Conservation (phyloP, 2,888 invertebrate genomes). For the Amiota minor region DNA sequence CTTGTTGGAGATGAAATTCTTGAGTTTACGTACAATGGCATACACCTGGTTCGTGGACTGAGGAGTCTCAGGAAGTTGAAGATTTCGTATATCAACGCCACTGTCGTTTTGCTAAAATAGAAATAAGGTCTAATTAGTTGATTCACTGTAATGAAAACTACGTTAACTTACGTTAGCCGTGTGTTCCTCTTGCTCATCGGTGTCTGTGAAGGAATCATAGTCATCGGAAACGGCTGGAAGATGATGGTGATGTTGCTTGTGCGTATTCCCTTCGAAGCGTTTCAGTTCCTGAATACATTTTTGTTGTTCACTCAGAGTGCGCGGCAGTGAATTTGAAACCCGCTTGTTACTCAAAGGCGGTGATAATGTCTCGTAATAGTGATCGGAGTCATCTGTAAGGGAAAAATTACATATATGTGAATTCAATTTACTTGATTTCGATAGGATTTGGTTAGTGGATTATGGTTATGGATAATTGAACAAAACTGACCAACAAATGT, state of each 20-base stretch:
- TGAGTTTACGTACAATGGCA: slow-evolving; percentile 81
- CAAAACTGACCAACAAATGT: slow-evolving; percentile 70
- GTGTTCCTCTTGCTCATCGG: slow-evolving; percentile 74
- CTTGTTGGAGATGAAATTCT: slow-evolving; percentile 76
- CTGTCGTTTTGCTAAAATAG: slow-evolving; percentile 72
- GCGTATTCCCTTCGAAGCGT: slow-evolving; percentile 24
- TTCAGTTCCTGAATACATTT: slow-evolving; percentile 51
- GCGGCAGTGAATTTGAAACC: slow-evolving; percentile 56
- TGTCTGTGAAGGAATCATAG: slow-evolving; percentile 82
- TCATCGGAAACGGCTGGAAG: slow-evolving; percentile 75
- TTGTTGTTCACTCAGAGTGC: slow-evolving; percentile 47
- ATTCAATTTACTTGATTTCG: too few relatives aligned
- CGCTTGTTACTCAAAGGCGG: slow-evolving; percentile 62
- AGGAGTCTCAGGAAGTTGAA: slow-evolving; percentile 78
- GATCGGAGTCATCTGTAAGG: slow-evolving; percentile 79
- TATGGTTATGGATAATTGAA: not conserved
- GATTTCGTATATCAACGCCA: slow-evolving; percentile 75
- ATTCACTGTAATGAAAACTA: not conserved
- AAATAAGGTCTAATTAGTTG: not conserved
- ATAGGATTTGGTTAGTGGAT: too few relatives aligned
- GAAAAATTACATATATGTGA: too few relatives aligned
- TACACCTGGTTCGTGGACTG: slow-evolving; percentile 76
- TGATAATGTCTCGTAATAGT: slow-evolving; percentile 81
- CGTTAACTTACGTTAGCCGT: slow-evolving; percentile 64
- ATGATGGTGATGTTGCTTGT: slow-evolving; percentile 1